phyloP scores from a whole-genome alignment of 2,888 invertebrate species.

The Thymelicus acteon region DNA sequence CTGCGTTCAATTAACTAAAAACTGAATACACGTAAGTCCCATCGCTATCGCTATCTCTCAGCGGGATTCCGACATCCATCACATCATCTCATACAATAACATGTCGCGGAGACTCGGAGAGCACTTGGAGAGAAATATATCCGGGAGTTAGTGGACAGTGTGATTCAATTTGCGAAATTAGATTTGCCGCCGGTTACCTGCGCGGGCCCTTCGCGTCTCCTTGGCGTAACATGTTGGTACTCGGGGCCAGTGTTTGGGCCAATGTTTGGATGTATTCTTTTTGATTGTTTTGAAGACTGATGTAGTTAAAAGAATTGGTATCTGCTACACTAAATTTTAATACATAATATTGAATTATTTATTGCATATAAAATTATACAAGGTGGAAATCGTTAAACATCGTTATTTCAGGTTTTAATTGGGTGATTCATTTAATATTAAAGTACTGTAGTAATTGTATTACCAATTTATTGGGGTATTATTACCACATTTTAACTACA shows the following conservation, averaged over 20 bases:
- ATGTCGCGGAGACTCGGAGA: slow-evolving; percentile 50
- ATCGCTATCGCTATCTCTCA: slow-evolving; percentile 42
- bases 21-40: slow-evolving; percentile 17
- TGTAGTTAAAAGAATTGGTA: no score
- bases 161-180: slow-evolving; percentile 82
- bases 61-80: slow-evolving; percentile 41
- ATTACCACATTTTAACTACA: no score
- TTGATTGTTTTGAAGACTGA: no score
- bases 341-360: no score
- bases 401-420: no score
- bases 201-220: slow-evolving; percentile 61
- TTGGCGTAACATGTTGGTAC: slow-evolving; percentile 53
- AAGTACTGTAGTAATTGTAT: no score
- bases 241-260: slow-evolving; percentile 54
- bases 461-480: no score
- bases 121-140: slow-evolving; percentile 57
- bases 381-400: no score
- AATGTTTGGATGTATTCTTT: slow-evolving; percentile 43
- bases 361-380: no score
- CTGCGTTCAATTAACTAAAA: slow-evolving; percentile 27
- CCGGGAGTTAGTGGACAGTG: slow-evolving; percentile 68
- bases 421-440: no score
- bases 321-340: no score
- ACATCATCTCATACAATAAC: slow-evolving; percentile 56
- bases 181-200: slow-evolving; percentile 81